These are phyloP conservation scores for Gallinago solitaria DNA, from an alignment of 2,797 vertebrate species.

Conservation along the genomic window DNA sequence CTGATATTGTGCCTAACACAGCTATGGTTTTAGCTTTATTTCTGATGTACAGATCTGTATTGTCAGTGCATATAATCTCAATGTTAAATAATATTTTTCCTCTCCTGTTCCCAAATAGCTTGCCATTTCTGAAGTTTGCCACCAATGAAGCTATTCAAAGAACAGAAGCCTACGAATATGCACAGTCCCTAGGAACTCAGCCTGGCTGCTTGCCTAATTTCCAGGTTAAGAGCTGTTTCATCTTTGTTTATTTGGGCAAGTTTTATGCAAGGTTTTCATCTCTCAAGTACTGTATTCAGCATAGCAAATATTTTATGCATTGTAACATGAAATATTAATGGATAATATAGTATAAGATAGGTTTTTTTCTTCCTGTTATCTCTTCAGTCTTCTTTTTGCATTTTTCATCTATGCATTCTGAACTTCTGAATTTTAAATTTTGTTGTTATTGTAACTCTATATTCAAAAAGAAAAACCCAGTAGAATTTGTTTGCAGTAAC, in stretches of 20 bases:
- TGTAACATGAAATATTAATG: not conserved
- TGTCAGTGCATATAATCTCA: not conserved
- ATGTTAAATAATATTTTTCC: not conserved
- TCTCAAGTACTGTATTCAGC: not conserved
- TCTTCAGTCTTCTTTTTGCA: not conserved
- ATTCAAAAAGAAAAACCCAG: not conserved
- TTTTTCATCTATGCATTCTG: not conserved
- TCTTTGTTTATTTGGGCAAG: not conserved
- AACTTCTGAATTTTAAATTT: not conserved
- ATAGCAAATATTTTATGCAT: not conserved
- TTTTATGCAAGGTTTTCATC: not conserved
- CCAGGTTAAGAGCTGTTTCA: conserved; percentile 79
- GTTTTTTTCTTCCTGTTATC: not conserved
- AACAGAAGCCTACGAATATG: conserved; percentile 96
- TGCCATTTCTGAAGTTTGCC: conserved; percentile 89
- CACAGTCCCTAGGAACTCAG: conserved; percentile 90
- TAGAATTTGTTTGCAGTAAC: not conserved
- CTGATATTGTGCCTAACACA: not conserved
- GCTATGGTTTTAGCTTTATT: not conserved
- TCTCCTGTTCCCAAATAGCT: conserved; percentile 66
- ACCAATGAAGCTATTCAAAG: conserved; percentile 94
- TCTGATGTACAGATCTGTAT: not conserved
- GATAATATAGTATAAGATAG: not conserved
- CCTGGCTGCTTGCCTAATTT: conserved; percentile 88
- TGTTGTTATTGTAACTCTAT: not conserved